A percentile compares a stretch with the other conserved stretches of the same genome.
Conservation (phyloP, 2,113 vertebrate species). For the Melanerpes aurifrons region DNA sequence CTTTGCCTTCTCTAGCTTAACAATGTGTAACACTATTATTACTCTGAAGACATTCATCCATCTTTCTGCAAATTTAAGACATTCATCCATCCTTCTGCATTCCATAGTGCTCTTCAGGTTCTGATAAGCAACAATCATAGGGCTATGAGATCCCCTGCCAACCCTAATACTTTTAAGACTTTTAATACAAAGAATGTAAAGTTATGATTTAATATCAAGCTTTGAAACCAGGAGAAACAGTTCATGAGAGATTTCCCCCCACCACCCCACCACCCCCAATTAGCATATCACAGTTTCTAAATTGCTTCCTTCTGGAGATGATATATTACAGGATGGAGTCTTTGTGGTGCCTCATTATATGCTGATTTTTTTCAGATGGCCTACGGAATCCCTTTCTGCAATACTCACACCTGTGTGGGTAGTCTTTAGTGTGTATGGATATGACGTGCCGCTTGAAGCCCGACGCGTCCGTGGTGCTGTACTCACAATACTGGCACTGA, state of each 20-base stretch:
- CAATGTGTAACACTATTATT: slow-evolving; percentile 53
- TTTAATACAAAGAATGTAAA: slow-evolving; percentile 82
- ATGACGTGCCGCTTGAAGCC: slow-evolving; percentile 99
- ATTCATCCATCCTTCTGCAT: slow-evolving; percentile 71
- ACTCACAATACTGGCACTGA: slow-evolving; percentile 99
- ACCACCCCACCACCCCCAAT: slow-evolving; percentile 6
- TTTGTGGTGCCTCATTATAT: slow-evolving; percentile 99
- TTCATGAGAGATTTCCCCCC: slow-evolving; percentile 64
- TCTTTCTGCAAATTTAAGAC: slow-evolving; percentile 66
- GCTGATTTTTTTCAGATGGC: slow-evolving; percentile 98
- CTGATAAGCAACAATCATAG: slow-evolving; percentile 71
- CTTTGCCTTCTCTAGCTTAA: slow-evolving; percentile 53
- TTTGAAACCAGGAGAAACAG: slow-evolving; percentile 82
- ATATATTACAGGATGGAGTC: slow-evolving; percentile 88
- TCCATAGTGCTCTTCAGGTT: slow-evolving; percentile 73
- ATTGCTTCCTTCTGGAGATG: slow-evolving; percentile 29
- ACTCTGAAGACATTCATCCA: slow-evolving; percentile 70
- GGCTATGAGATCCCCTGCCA: slow-evolving; percentile 68
- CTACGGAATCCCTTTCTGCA: slow-evolving; percentile 98
- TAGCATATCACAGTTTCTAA: slow-evolving; percentile 65
- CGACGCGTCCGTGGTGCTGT: slow-evolving; percentile 98
- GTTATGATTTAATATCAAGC: slow-evolving; percentile 80
- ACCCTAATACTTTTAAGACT: slow-evolving; percentile 78
- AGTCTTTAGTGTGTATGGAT: slow-evolving; percentile 99
- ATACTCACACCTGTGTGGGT: slow-evolving; percentile 97